These are phyloP conservation scores for Heliocidaris tuberculata DNA, from an alignment of 35 echinoderm and acorn worm species.

Conservation along the genomic window DNA sequence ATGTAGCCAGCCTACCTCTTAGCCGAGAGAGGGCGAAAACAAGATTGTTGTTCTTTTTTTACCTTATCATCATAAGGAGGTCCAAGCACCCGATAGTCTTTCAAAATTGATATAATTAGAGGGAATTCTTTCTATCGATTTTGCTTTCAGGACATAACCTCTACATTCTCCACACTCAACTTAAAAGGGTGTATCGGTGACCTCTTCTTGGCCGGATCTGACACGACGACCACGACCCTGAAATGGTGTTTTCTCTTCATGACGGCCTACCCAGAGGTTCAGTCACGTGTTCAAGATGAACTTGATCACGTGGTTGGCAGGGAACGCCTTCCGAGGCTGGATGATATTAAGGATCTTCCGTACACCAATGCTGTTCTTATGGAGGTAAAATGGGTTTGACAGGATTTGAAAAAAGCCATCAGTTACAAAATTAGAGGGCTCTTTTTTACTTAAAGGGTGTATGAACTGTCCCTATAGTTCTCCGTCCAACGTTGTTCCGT, in stretches of 20 bases:
- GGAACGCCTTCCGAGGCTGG: background rate
- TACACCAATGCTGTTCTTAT: constrained; percentile 40
- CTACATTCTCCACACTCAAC: background rate
- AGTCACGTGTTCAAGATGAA: constrained; percentile 38
- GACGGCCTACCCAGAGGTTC: background rate
- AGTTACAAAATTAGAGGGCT: no score
- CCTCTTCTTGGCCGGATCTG: constrained; percentile 34
- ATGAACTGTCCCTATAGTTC: no score
- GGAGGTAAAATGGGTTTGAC: background rate
- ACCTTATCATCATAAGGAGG: no score
- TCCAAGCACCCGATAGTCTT: no score
- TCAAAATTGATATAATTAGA: no score
- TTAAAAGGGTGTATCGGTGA: background rate
- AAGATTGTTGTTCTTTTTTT: no score
- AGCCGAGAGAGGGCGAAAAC: no score
- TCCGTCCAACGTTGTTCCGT: no score
- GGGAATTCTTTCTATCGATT: background rate
- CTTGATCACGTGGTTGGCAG: constrained; percentile 16
- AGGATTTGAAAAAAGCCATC: background rate
- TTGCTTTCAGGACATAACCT: background rate
- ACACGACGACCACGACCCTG: constrained; percentile 22
- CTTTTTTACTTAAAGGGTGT: no score
- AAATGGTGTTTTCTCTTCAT: constrained; percentile 36
- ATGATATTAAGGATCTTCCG: background rate
- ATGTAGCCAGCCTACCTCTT: no score